These are phyloP conservation scores for Coelogynopora nodosa DNA, from an alignment of 2,888 invertebrate species.

Conservation along the genomic window DNA sequence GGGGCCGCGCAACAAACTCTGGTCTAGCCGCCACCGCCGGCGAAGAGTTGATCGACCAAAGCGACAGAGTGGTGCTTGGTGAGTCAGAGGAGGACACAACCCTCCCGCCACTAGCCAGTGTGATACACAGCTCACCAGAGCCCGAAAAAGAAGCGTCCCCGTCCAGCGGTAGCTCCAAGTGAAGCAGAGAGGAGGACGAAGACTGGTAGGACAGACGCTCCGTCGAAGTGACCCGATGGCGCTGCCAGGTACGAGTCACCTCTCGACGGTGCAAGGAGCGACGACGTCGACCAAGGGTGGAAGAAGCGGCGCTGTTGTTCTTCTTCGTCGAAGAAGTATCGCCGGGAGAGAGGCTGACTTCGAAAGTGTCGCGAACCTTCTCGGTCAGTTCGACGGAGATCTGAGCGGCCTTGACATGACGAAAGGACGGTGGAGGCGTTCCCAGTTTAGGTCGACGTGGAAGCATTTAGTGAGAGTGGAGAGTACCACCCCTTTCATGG, in stretches of 20 bases:
- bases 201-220: neutral
- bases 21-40: neutral
- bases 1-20: neutral
- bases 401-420: neutral
- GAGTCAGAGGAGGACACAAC: neutral
- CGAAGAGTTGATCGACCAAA: neutral
- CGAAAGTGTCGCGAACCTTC: neutral
- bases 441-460: neutral
- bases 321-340: no score
- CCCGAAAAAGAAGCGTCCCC: neutral
- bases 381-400: neutral
- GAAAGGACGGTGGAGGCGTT: neutral
- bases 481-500: no score
- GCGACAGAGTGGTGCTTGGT: neutral
- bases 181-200: neutral
- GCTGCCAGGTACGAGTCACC: neutral
- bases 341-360: neutral
- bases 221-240: neutral
- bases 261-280: neutral
- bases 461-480: no score
- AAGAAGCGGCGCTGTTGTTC: no score
- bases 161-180: neutral
- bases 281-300: no score
- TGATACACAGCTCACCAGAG: neutral
- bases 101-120: neutral